Conservation (phyloP, 2,888 invertebrate genomes). For the Drosophila picticornis region DNA sequence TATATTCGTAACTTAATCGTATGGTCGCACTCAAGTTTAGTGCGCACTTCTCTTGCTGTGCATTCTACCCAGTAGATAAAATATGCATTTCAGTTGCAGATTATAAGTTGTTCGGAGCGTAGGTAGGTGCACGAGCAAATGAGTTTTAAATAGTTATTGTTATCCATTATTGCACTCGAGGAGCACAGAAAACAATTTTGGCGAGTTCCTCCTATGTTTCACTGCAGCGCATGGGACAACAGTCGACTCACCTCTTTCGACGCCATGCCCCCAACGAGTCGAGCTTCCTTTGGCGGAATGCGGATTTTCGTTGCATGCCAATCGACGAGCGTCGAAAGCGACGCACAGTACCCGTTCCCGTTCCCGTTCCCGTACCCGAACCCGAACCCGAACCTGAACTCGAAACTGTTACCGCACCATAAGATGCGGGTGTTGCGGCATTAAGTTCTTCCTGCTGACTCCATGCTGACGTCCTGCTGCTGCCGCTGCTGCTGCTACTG, state of each 20-base stretch:
- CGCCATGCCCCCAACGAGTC: constrained; percentile 82
- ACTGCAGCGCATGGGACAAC: not conserved
- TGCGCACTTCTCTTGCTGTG: not conserved
- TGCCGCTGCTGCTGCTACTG: constrained; percentile 7
- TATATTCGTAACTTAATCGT: not conserved
- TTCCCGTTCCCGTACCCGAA: constrained; percentile 14
- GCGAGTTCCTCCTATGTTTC: not conserved
- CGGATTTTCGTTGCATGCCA: constrained; percentile 83
- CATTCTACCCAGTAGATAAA: not conserved
- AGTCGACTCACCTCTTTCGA: constrained; percentile 81
- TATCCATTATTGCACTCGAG: constrained; percentile 9
- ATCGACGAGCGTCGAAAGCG: constrained; percentile 82
- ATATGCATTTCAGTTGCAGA: not conserved
- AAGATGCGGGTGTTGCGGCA: constrained; percentile 10
- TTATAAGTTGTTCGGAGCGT: not conserved
- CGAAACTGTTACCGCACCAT: constrained; percentile 14
- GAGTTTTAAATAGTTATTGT: not conserved
- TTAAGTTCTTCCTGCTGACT: constrained; percentile 35
- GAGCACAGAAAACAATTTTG: constrained; percentile 16
- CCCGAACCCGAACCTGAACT: not conserved
- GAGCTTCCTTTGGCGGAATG: constrained; percentile 84
- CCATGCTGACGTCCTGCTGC: constrained; percentile 27
- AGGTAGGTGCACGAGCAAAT: not conserved
- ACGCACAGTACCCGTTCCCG: constrained; percentile 43
- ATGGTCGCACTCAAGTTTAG: not conserved